Evolutionary conservation across 2,113 vertebrate species (phyloP), one percentile per base, ranked within the genome.

Genomic region (Anoplopoma fimbria): DNA sequence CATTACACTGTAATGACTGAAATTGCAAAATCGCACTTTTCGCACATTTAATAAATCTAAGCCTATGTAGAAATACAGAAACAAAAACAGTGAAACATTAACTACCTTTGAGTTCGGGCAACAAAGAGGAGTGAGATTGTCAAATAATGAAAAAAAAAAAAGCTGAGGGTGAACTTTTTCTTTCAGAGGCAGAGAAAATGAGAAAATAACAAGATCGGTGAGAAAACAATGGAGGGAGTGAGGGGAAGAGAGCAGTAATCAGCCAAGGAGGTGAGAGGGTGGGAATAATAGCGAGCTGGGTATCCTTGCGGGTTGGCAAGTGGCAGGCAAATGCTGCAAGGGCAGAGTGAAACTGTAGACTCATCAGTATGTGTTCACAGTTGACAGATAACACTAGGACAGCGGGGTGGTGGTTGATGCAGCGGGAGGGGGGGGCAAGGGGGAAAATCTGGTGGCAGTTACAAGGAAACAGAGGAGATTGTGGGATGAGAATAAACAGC

Each of bases 311-410:
- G 83, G 73, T 67, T 81, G 65, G 79, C 82, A 73, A 91, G 88
- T 75, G 86, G 83, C 77, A 84, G 84, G 85, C 76, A 77, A 84
- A 84, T 86, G 79, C 85, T 83, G 83, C 86, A 87, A 92, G 90
- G 91, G 83, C 87, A 87, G 73, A 79, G 82, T 29, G 75, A 89
- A 93, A 93, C 33, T 89, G 93, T 89, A 76, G 89, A 93, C 77
- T 94, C 90, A 93, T 92, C 92, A 87, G 53, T 87, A 91, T 92
- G 64, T 90, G 79, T 89, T 90, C 88, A 83, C 89, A 89, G 84
- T 68, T 89, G 91, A 90, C 77, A 92, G 93, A 92, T 93, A 91
- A 88, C 83, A 82, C 73, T 3, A 67, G 80, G 85, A 90, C 89
- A 85, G 89, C 75, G 65, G 74, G 73, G 53, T 51, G 63, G 68